Base-by-base conservation (phyloP, 2,888 invertebrate genomes). In the Steinernema scapterisci region DNA sequence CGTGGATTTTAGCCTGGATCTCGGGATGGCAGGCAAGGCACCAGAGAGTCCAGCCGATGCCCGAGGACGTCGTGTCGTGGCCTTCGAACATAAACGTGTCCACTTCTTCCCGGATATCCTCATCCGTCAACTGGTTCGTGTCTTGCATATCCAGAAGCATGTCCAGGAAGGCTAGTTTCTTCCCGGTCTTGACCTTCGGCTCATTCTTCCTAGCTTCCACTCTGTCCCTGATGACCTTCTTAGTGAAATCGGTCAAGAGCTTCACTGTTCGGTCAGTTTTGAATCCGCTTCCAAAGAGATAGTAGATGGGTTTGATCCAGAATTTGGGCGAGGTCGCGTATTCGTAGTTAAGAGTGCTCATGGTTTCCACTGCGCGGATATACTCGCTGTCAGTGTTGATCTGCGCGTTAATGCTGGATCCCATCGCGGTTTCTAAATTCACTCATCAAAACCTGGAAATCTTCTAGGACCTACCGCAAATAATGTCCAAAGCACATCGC, bases 31-130 rank as follows among this genome's bases (percentile, higher is more conserved):
- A 76, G n/a, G 82, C 79, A 21, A 82, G 70, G 46, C 77, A 78
- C 82, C 82, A 82, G 31, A 79, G 75, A 1, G 72, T 74, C 81
- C 81, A 82, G 3, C 75, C 75, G 3, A 80, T 44, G 9, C 78
- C 77, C 27, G 79, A 73, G 0, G 82, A 75, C 0, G 81, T 79
- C 13, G 82, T 82, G 73, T 82, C 82, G 75, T 82, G 80, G 1
- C 80, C 79, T 31, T 88, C 89, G 84, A 89, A 89, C 89, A 89
- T 89, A 82, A 89, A 89, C 23, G 89, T 89, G 81, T 90, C 90
- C 44, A 90, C 89, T 82, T 90, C 89, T 78, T 90, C 89, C 46
- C 88, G 82, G 25, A 90, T 89, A 73, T 89, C 89, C 13, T 85
- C 82, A 70, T 85, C 79, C 0, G 88, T 86, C 72, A 89, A 77